phyloP scores from a whole-genome alignment of 2,113 vertebrate species.

The Callipepla californica region DNA sequence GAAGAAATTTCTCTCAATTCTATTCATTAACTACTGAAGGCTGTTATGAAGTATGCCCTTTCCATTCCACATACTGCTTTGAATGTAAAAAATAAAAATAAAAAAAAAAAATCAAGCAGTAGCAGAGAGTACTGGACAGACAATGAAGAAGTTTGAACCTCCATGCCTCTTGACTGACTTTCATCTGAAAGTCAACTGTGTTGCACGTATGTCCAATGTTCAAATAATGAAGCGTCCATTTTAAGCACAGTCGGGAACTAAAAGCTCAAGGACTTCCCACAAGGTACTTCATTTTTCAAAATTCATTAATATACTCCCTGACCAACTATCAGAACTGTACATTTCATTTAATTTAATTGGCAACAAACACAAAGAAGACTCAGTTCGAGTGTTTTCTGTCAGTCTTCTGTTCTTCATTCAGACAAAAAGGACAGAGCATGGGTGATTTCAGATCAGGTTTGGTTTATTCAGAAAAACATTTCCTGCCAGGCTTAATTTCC shows the following conservation, averaged over 20 bases:
- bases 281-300: not conserved
- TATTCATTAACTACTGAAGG: not conserved
- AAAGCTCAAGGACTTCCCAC: conserved; percentile 7
- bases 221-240: not conserved
- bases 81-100: not conserved
- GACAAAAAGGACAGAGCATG: not conserved
- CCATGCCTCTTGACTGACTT: not conserved
- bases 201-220: not conserved
- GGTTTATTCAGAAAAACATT: not conserved
- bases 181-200: not conserved
- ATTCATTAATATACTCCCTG: not conserved
- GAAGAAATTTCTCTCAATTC: not conserved
- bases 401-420: not conserved
- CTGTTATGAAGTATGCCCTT: not conserved
- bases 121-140: not conserved
- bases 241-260: not conserved
- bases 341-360: not conserved
- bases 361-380: not conserved
- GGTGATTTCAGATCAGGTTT: not conserved
- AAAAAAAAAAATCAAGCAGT: not conserved
- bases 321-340: not conserved
- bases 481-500: not conserved
- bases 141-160: not conserved
- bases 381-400: not conserved
- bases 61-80: not conserved